Base-by-base conservation (phyloP, 2,797 vertebrate genomes). In the Molossus alvarezi region DNA sequence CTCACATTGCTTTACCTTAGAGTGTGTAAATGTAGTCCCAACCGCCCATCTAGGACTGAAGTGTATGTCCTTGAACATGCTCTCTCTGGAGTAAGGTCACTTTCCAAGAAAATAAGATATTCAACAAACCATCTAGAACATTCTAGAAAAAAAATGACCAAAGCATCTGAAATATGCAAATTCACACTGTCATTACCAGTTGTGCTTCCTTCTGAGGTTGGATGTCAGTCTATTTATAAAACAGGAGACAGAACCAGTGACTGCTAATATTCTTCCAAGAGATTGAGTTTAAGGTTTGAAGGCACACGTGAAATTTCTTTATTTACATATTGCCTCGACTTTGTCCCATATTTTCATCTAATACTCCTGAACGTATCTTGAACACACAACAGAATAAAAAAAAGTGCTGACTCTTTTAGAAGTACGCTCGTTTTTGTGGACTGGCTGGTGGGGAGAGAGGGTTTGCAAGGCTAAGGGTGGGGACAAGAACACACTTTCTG, bases 91-190 rank as follows among this genome's bases (percentile, higher is more conserved):
- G 64, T 17, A 85, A 85, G 9, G 5, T 1, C 1, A 58, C 2
- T 37, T 41, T 64, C 13, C 17, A 45, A n/a, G 37, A 84, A 96
- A 96, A 84, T 67, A 95, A 94, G 21, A 45, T 51, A 75, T 12
- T n/a, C 1, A 79, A 18, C 23, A 57, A 9, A 76, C 20, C 65
- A 45, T 17, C 2, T 71, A n/a, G 14, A 77, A 53, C 51, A 62
- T 45, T 81, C 27, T 51, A 75, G 60, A 64, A 75, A 29, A 29
- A 29, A 85, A 88, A 20, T 80, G 48, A 15, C 14, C 7, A 82
- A 73, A 88, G 5, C 25, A 45, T 9, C 14, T 86, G 37, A 86
- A 93, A 77, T 57, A 60, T 71, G 18, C 11, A 37, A 92, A 80
- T 58, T 89, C 41, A 88, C 55, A 53, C 21, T 73, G 25, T 4